Evolutionary conservation across 2,113 vertebrate genomes (phyloP), one percentile per base, ranked within the genome.

Genomic region (Aspiorhynchus laticeps): DNA sequence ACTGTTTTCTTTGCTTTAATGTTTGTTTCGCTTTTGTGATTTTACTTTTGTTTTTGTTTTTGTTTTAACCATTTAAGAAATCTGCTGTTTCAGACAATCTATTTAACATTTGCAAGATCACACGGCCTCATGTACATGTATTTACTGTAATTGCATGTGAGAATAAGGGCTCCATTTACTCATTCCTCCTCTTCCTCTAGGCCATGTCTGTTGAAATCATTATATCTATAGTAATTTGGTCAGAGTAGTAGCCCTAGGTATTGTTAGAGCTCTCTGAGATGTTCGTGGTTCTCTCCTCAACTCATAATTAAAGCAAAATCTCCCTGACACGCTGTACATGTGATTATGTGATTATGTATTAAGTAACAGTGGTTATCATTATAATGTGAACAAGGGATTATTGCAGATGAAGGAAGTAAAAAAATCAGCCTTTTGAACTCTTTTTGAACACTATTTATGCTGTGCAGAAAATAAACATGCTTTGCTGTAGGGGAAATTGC

Each of bases 381-480:
- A 43, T 61, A 26, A 81, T 26, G 63, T 59, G 28, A 53, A 48
- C 26, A 38, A 19, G 15, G 69, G 59, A 86, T 85, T 86, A 65
- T 75, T 83, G 10, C 7, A 8, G 81, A 77, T 85, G 69, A 74
- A 43, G 76, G 76, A 85, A 59, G 56, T 53, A 71, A 38, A 71
- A 71, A 53, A 33, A 78, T 33, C 26, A 15, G 67, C 38, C 51
- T 43, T 84, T 48, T 82, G 71, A 86, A 61, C 87, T 88, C 59
- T 53, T 26, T 59, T 28, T 75, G 69, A 36, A 83, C 51, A n/a
- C 82, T 83, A 28, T 28, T 48, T 21, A 74, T 69, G 73, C 74
- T 15, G 69, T 17, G 75, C 63, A 38, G 53, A 46, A 88, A 88
- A 84, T 90, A 88, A 90, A 80, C 71, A 51, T 9, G 17, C 33